Conservation (phyloP, 2,888 invertebrate genomes). For the Ochropleura plecta region DNA sequence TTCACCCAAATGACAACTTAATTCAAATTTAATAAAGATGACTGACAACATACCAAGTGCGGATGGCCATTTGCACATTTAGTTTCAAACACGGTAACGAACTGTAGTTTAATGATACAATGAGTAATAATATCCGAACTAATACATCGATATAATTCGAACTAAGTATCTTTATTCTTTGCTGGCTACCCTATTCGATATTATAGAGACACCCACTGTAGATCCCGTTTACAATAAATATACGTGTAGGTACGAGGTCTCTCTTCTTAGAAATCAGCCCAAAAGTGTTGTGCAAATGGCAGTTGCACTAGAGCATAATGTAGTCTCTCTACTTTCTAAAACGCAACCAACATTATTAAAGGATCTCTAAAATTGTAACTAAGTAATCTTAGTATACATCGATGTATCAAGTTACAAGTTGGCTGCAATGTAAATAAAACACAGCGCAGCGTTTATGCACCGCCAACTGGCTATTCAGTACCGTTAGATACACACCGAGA, state of each 20-base stretch:
- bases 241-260: neutral
- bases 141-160: neutral
- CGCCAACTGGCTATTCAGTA: conserved; percentile 78
- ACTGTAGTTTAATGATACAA: conserved; percentile 10
- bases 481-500: conserved; percentile 81
- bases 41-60: neutral
- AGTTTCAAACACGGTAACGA: neutral
- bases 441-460: conserved; percentile 76
- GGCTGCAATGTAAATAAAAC: conserved; percentile 81
- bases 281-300: conserved; percentile 26
- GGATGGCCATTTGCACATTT: conserved; percentile 12
- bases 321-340: conserved; percentile 49
- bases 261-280: conserved; percentile 14
- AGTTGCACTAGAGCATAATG: conserved; percentile 10
- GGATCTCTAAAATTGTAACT: conserved; percentile 57
- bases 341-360: conserved; percentile 33
- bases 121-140: neutral
- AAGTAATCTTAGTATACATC: conserved; percentile 62
- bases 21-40: conserved; percentile 24
- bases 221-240: neutral
- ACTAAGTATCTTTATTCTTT: neutral
- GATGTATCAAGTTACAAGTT: conserved; percentile 74
- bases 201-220: neutral
- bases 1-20: conserved; percentile 18
- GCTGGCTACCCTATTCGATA: neutral